Conservation (phyloP, 2,113 vertebrate genomes). For the Columba livia region DNA sequence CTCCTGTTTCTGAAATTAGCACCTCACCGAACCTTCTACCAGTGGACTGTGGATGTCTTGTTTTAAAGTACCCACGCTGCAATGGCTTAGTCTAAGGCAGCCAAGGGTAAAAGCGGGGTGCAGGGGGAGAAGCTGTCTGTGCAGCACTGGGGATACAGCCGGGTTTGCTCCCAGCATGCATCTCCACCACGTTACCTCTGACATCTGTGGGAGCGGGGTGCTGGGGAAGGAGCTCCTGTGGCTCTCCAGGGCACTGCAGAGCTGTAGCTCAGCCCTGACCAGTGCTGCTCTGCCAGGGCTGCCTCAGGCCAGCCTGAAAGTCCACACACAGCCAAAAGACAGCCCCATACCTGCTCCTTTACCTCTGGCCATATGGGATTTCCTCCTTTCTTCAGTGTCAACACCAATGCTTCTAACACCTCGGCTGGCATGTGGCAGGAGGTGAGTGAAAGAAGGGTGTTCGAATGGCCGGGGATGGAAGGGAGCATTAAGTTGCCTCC, state of each 20-base stretch:
- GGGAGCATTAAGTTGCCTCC: neutral
- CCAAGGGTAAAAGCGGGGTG: fast-evolving
- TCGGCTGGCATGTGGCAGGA: neutral
- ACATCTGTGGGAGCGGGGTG: fast-evolving
- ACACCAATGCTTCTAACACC: neutral
- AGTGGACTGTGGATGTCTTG: fast-evolving
- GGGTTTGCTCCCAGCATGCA: neutral
- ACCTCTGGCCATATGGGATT: neutral
- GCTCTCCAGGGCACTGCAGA: neutral
- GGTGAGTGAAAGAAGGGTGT: neutral
- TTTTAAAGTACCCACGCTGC: neutral
- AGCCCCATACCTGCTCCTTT: neutral
- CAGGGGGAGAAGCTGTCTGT: neutral
- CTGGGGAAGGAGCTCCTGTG: neutral
- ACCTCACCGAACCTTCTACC: neutral
- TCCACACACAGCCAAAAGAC: neutral
- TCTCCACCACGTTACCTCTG: neutral
- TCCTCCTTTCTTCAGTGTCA: neutral
- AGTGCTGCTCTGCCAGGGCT: neutral
- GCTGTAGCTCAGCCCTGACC: neutral
- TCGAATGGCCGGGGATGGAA: neutral
- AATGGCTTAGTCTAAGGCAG: neutral
- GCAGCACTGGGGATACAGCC: neutral
- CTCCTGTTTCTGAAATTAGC: neutral
- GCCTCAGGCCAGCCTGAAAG: neutral